Base-by-base conservation (phyloP, 2,888 invertebrate species). In the Drosophila ustulata region DNA sequence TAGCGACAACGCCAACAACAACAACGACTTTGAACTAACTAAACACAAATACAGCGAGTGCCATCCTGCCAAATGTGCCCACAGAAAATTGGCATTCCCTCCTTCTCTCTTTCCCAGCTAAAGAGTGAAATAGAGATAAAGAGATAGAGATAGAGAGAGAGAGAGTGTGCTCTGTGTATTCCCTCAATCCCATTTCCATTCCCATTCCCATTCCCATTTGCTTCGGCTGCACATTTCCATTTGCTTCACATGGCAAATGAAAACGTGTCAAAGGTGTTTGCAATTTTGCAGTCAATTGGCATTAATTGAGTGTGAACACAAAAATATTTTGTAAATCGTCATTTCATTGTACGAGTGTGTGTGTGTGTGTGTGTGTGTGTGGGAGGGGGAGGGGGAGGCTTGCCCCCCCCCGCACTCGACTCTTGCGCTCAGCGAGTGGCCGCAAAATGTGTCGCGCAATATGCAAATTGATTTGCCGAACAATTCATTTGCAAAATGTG, bases 301-400 rank as follows among this genome's bases (percentile, higher is more conserved):
- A 88, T 85, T 85, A 85, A 85, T 85, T 85, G 89, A 85, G 84
- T 89, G 84, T 88, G 84, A 85, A 85, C 89, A 85, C 86, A 89
- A 78, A 83, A 83, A 83, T 82, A 89, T 89, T 85, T 85, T 79
- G 85, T 82, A 78, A 89, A 89, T 87, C 75, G 67, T 77, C 78
- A 68, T 77, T 65, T 74, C 58, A 51, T 52, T 47, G 37, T 47
- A 18, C 32, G 7, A 26, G 1, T 34, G 28, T 46, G 5, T 64
- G 61, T 57, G 58, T 50, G 9, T 9, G 28, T 11, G 23, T 50
- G 34, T 26, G 49, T 52, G 25, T 26, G 32, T 53, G 51, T 52
- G 45, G 8, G 46, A 18, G 18, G 18, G 18, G 18, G 1, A 18
- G 45, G 39, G 30, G 51, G 34, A 9, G 41, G 52, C 11, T n/a